A percentile compares a stretch with the other conserved stretches of the same genome.
Evolutionary conservation across 2,888 invertebrate genomes (phyloP).

Genomic region (Tenthredo mesomela): DNA sequence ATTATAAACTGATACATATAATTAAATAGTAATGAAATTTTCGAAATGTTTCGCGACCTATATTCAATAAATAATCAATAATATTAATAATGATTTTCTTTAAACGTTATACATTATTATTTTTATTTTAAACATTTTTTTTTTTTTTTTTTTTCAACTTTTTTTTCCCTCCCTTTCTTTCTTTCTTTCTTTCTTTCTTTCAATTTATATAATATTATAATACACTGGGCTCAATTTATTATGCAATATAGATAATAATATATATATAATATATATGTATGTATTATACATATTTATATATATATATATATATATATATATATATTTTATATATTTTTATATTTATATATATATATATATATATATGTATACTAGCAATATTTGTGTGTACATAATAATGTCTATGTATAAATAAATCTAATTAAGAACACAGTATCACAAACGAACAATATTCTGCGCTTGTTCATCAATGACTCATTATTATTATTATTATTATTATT

Average conservation of each 20-base stretch:
- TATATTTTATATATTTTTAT: neutral
- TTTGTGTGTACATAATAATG: neutral
- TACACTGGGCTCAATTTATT: no score
- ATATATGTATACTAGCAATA: neutral
- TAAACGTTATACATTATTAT: neutral
- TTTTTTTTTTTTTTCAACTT: neutral
- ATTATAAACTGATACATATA: no score
- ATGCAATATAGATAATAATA: no score
- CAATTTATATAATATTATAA: neutral
- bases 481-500: neutral
- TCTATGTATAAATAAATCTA: neutral
- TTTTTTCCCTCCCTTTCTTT: neutral
- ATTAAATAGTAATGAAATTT: no score
- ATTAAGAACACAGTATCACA: neutral
- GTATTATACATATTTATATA: no score
- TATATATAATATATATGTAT: no score
- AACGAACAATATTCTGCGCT: slow-evolving; percentile 1
- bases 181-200: neutral
- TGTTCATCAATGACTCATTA: neutral
- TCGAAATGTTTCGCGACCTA: no score
- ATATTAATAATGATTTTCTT: neutral
- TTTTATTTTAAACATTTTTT: neutral
- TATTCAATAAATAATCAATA: neutral
- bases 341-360: no score
- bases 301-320: neutral